Conservation (phyloP, 2,113 vertebrate species). For the Neodon shergylaensis region DNA sequence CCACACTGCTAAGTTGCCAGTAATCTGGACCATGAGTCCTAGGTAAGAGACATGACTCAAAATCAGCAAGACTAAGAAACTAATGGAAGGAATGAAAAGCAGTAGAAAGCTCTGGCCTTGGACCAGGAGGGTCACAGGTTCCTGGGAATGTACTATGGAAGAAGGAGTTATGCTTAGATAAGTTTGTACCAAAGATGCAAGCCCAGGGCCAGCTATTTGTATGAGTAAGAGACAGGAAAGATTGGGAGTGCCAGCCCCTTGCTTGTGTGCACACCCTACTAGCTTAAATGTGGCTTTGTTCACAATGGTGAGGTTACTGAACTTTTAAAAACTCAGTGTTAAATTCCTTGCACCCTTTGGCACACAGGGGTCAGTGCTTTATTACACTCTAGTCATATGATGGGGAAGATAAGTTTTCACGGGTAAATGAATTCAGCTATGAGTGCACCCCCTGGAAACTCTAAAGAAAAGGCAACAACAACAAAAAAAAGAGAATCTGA, state of each 20-base stretch:
- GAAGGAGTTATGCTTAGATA: neutral
- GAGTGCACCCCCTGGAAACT: conserved; percentile 16
- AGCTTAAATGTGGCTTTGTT: neutral
- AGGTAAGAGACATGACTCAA: conserved; percentile 64
- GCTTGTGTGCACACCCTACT: neutral
- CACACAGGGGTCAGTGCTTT: neutral
- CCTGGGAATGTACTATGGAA: neutral
- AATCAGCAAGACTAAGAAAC: conserved; percentile 45
- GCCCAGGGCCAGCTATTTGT: neutral
- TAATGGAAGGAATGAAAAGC: conserved; percentile 50
- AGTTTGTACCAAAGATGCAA: neutral
- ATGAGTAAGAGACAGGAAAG: neutral
- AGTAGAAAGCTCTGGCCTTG: conserved; percentile 2
- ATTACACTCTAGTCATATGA: conserved; percentile 40
- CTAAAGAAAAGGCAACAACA: neutral
- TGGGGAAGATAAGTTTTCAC: conserved; percentile 52
- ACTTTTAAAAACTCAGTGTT: conserved; percentile 4
- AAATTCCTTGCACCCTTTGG: conserved; percentile 18
- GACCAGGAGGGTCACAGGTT: neutral
- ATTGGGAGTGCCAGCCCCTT: neutral
- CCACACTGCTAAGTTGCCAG: conserved; percentile 19
- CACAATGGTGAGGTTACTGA: neutral
- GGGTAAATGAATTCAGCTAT: conserved; percentile 56
- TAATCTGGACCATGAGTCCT: conserved; percentile 28
- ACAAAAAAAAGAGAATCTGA: neutral